Percentiles rank a stretch among this genome's conserved stretches.
Conservation (phyloP, 2,113 vertebrate genomes). For the Pseudopipra pipra region DNA sequence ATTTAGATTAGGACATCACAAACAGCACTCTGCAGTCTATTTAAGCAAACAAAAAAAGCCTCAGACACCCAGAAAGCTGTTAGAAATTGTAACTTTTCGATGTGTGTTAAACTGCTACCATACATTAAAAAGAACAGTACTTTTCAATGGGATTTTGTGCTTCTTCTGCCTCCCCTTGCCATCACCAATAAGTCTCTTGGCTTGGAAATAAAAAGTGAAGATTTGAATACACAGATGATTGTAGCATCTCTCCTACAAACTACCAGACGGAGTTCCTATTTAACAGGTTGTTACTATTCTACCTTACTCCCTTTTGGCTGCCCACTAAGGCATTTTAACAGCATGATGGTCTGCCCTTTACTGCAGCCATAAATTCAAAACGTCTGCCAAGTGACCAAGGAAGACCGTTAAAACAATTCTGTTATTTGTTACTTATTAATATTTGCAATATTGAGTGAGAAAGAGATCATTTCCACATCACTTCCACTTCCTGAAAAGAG, state of each 20-base stretch:
- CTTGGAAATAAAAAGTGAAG: background rate
- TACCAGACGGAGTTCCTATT: background rate
- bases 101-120: background rate
- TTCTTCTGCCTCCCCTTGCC: background rate
- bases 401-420: background rate
- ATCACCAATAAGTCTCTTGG: background rate
- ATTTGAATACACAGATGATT: background rate
- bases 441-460: fast-evolving
- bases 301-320: background rate
- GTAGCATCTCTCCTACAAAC: background rate
- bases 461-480: background rate
- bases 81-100: background rate
- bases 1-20: background rate
- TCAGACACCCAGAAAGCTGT: background rate
- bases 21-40: background rate
- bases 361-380: background rate
- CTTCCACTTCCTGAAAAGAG: background rate
- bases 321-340: background rate
- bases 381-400: background rate
- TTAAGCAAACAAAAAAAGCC: background rate
- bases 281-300: background rate
- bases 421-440: background rate
- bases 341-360: background rate
- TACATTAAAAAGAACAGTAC: background rate
- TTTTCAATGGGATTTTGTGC: background rate